Conservation (phyloP, 2,888 invertebrate species). For the Cheilosia urbana region DNA sequence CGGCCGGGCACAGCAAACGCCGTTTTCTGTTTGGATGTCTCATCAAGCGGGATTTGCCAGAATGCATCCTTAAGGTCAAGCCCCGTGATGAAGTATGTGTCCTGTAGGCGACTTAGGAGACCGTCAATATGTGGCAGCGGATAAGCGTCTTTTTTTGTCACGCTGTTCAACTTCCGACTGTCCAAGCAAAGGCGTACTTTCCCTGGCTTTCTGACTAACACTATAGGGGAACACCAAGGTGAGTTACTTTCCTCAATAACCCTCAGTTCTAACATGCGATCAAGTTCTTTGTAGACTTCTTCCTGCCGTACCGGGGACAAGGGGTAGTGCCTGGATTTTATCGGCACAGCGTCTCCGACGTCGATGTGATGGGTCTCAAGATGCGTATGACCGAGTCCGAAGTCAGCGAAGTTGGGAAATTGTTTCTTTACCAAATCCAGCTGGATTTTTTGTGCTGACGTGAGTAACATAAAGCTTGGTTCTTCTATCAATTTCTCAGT, state of each 20-base stretch:
- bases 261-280: not conserved
- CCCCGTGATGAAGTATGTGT: constrained; percentile 62
- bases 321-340: not conserved
- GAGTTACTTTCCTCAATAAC: constrained; percentile 4
- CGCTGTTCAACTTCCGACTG: too few relatives aligned
- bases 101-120: constrained; percentile 72
- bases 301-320: not conserved
- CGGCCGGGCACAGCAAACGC: constrained; percentile 2
- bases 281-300: not conserved
- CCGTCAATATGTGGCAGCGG: constrained; percentile 5
- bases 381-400: too few relatives aligned
- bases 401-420: too few relatives aligned
- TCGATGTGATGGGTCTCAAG: not conserved
- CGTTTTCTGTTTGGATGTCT: constrained; percentile 1
- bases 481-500: not conserved
- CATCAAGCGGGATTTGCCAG: constrained; percentile 20
- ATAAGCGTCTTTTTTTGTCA: too few relatives aligned
- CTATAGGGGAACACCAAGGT: not conserved
- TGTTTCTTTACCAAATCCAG: too few relatives aligned
- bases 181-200: not conserved
- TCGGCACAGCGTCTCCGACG: not conserved
- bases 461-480: not conserved
- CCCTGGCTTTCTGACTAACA: constrained; percentile 75
- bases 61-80: constrained; percentile 35
- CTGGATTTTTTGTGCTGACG: too few relatives aligned